These are phyloP conservation scores for Morone saxatilis DNA, from an alignment of 2,113 vertebrate species.

Conservation along the genomic window DNA sequence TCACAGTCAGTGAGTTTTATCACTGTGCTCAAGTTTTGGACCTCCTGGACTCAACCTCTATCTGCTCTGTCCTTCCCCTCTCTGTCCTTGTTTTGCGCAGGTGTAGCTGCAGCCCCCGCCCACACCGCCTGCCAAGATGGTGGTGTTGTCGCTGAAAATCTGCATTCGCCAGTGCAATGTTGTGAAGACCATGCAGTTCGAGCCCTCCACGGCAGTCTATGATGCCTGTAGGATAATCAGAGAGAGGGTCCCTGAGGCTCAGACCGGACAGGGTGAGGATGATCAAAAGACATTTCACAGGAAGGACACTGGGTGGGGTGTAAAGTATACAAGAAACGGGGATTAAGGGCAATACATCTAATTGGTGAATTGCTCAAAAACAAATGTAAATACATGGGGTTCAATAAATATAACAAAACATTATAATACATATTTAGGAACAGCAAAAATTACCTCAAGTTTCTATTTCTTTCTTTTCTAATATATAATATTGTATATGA, in stretches of 20 bases:
- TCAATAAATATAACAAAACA: not conserved
- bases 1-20: slow-evolving; percentile 14
- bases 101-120: slow-evolving; percentile 59
- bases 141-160: slow-evolving; percentile 96
- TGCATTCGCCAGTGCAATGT: slow-evolving; percentile 98
- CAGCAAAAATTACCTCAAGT: not conserved
- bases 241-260: slow-evolving; percentile 95
- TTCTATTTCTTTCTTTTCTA: not conserved
- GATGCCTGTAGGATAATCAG: slow-evolving; percentile 96
- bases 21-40: not conserved
- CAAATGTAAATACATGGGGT: not conserved
- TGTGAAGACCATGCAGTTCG: slow-evolving; percentile 99
- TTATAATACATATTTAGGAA: not conserved
- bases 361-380: not conserved
- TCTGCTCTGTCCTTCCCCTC: not conserved
- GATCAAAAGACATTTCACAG: not conserved
- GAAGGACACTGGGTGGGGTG: not conserved
- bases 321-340: not conserved
- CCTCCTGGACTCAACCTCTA: not conserved
- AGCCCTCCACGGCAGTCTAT: slow-evolving; percentile 95
- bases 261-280: slow-evolving; percentile 91
- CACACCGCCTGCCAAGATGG: slow-evolving; percentile 86
- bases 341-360: not conserved
- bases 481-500: not conserved
- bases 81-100: slow-evolving; percentile 27